Percentiles rank a stretch among this genome's conserved stretches.
These are phyloP conservation scores for Spodoptera litura DNA, from an alignment of 1,140 invertebrate genomes.

Conservation along the genomic window DNA sequence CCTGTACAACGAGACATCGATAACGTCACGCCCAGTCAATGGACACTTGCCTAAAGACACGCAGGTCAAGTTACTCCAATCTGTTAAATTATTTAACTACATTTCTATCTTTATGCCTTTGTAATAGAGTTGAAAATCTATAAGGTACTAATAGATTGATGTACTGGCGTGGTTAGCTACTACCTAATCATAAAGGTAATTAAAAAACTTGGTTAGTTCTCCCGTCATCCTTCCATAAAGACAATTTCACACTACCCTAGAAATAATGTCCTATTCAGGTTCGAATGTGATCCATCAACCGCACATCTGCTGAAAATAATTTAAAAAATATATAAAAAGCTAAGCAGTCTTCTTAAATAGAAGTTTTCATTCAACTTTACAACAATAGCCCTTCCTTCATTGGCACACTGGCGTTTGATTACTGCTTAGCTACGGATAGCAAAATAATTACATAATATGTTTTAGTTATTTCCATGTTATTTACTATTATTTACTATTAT, in stretches of 20 bases:
- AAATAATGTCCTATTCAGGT: constrained; percentile 66
- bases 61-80: too few relatives aligned
- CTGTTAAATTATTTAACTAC: too few relatives aligned
- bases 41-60: not conserved
- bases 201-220: not conserved
- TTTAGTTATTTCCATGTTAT: not conserved
- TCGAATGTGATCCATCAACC: constrained; percentile 76
- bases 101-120: too few relatives aligned
- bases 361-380: constrained; percentile 83
- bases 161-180: not conserved
- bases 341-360: constrained; percentile 80
- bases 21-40: not conserved
- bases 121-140: too few relatives aligned
- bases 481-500: too few relatives aligned
- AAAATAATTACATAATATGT: constrained; percentile 48
- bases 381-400: constrained; percentile 84
- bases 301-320: constrained; percentile 85
- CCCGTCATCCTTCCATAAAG: constrained; percentile 31
- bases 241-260: constrained; percentile 77
- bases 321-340: constrained; percentile 81
- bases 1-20: not conserved
- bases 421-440: constrained; percentile 67
- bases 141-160: too few relatives aligned
- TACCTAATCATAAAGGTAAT: constrained; percentile 9
- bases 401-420: constrained; percentile 83